Conservation (phyloP, 2,113 vertebrate genomes). For the Chionodraco myersi region DNA sequence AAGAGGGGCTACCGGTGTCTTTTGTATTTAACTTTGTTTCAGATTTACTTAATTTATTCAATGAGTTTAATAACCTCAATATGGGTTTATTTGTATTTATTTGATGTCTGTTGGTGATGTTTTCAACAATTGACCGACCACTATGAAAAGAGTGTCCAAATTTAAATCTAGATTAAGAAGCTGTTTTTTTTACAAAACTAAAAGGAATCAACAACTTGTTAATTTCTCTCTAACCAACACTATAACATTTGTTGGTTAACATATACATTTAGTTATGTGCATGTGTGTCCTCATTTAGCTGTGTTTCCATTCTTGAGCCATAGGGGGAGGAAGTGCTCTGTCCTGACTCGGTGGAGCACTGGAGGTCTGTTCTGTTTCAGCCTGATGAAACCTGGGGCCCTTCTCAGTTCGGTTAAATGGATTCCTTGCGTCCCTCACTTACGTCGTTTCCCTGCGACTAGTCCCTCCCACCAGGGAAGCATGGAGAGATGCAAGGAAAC, state of each 20-base stretch:
- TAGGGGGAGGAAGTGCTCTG: constrained; percentile 47
- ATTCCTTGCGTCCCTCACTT: too few relatives aligned
- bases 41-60: not conserved
- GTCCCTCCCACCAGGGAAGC: too few relatives aligned
- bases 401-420: too few relatives aligned
- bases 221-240: not conserved
- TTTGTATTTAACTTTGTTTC: fast-evolving
- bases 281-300: not conserved
- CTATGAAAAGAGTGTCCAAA: too few relatives aligned
- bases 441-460: too few relatives aligned
- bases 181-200: not conserved
- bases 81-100: too few relatives aligned
- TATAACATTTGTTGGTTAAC: not conserved
- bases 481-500: too few relatives aligned
- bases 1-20: not conserved
- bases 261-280: not conserved
- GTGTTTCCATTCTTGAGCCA: constrained; percentile 26
- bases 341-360: not conserved
- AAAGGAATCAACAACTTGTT: not conserved
- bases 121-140: too few relatives aligned
- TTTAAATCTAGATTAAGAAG: too few relatives aligned
- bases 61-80: not conserved
- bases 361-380: not conserved
- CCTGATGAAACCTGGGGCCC: not conserved
- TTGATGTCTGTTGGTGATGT: too few relatives aligned